phyloP scores from a whole-genome alignment of 2,113 vertebrate species.

The Austrofundulus limnaeus region DNA sequence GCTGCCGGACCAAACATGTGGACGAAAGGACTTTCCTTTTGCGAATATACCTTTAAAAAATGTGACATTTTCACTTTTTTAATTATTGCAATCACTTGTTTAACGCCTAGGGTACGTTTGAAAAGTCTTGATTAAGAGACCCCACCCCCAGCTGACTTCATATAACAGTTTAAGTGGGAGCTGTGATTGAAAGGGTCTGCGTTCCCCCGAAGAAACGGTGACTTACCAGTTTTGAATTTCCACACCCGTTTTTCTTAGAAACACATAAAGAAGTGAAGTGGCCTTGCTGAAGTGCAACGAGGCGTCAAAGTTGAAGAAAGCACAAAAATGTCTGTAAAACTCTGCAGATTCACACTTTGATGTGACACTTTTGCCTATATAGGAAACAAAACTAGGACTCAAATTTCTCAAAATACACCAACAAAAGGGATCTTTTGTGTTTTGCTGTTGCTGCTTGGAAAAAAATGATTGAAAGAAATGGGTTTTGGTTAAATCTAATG shows the following conservation, averaged over 20 bases:
- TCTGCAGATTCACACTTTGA: no score
- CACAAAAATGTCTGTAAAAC: neutral
- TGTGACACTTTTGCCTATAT: no score
- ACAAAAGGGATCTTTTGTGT: no score
- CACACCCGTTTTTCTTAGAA: neutral
- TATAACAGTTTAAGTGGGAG: conserved; percentile 8
- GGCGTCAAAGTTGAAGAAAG: conserved; percentile 27
- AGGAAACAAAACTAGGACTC: no score
- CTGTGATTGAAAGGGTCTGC: conserved; percentile 14
- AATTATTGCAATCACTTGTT: neutral
- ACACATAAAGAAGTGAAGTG: no score
- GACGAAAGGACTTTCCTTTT: no score
- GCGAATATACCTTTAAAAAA: no score
- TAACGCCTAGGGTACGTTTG: conserved; percentile 5
- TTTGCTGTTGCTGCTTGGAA: no score
- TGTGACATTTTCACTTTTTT: conserved; percentile 8
- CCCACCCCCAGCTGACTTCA: conserved; percentile 12
- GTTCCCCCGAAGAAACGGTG: neutral
- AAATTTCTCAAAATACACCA: no score
- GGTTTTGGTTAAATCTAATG: neutral
- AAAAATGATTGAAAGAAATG: neutral
- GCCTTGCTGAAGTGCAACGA: no score
- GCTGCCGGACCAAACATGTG: no score
- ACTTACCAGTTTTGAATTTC: neutral
- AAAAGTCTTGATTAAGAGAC: conserved; percentile 35